Percentiles rank a stretch among this genome's conserved stretches.
Evolutionary conservation across 2,797 vertebrate genomes (phyloP).

Genomic region (Falco rusticolus): DNA sequence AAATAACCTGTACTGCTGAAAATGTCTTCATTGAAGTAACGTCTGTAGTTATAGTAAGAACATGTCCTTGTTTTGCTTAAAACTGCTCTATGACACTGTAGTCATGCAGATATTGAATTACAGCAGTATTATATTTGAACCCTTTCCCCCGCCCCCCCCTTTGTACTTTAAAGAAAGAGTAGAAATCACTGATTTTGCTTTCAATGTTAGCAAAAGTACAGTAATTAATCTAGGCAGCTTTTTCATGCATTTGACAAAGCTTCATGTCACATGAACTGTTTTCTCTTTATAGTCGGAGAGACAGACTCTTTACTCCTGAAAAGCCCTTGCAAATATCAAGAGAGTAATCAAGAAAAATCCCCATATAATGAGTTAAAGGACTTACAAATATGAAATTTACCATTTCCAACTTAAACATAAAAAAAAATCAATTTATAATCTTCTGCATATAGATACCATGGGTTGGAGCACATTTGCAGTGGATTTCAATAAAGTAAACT

Average conservation of each 20-base stretch:
- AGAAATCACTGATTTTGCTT: conserved; percentile 23
- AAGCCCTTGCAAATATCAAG: neutral
- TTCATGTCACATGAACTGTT: conserved; percentile 6
- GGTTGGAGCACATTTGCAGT: neutral
- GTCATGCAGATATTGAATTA: neutral
- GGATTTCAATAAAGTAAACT: conserved; percentile 28
- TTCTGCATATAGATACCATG: neutral
- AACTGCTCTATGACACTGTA: neutral
- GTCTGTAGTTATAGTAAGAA: conserved; percentile 4
- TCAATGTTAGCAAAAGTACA: conserved; percentile 12
- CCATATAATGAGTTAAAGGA: neutral
- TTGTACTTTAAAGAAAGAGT: conserved; percentile 24
- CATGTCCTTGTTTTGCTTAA: conserved; percentile 11
- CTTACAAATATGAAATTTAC: neutral
- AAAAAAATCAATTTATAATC: neutral
- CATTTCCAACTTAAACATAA: neutral
- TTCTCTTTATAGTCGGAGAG: neutral
- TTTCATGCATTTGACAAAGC: conserved; percentile 39
- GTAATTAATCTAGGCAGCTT: conserved; percentile 45
- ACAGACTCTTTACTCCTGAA: neutral
- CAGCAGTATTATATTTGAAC: neutral
- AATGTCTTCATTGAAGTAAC: conserved; percentile 36
- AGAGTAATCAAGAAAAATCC: conserved; percentile 9
- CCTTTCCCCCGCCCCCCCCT: rapidly evolving
- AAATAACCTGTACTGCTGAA: conserved; percentile 34